Base-by-base conservation (phyloP, 2,888 invertebrate genomes). In the Oegoconia quadripuncta region DNA sequence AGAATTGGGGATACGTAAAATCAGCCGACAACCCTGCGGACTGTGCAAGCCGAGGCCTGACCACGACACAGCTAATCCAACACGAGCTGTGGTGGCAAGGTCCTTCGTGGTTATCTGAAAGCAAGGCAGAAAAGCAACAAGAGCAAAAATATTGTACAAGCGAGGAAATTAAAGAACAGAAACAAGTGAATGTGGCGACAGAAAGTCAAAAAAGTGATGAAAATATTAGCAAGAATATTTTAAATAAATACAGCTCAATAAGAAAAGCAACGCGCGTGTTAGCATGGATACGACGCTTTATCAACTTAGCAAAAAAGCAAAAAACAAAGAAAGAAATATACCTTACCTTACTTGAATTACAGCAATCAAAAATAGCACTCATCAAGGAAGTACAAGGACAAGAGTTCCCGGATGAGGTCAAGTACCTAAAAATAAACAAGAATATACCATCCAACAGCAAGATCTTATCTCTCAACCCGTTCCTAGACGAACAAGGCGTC, bases 21-120 rank as follows among this genome's bases (percentile, higher is more conserved):
- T 29, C 22, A 3, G 9, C 29, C n/a, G 15, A 36, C 13, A 22
- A 36, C 15, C 41, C 44, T 7, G 42, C 41, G 1, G 46, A 54
- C 32, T 46, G 47, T 25, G 49, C 45, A 1, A 49, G 46, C 13
- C 35, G 49, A 7, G 48, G 48, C 1, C 4, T 46, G 2, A 29
- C 34, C 2, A 14, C 36, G 1, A 6, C 27, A 6, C 46, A 45
- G 23, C 14, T 47, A 18, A 17, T 7, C 8, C 6, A 42, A 0
- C 42, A 51, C 20, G 6, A 30, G 1, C 22, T 54, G 9, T 54
- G 52, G 51, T 54, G 48, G 46, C 13, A 41, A 5, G 52, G 52
- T n/a, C 50, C 50, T 2, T 1, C 15, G 1, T 46, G 44, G 43
- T 17, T 45, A 8, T n/a, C 34, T 9, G 29, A 20, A n/a, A 26